Base-by-base conservation (phyloP, 2,888 invertebrate genomes). In the Ectemnius cavifrons region DNA sequence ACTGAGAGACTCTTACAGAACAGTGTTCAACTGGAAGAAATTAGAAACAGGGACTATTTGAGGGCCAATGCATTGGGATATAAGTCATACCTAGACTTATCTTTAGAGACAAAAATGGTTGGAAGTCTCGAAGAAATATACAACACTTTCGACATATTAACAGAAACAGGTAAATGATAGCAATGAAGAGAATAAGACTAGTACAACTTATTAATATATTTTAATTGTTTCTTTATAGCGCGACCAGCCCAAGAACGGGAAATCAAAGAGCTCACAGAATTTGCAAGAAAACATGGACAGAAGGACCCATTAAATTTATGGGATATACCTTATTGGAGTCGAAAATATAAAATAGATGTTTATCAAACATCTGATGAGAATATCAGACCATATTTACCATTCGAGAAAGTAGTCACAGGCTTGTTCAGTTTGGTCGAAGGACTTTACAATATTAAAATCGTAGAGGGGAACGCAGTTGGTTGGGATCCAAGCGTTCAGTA, bases 81-180 rank as follows among this genome's bases (percentile, higher is more conserved):
- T 89, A 93, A 95, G 76, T 94, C 93, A 67, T 98, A 92, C 91
- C 95, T 94, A 0, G 95, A 97, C 52, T 95, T 98, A 95, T 97
- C 96, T 49, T 97, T 98, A 97, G 95, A 96, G 91, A 97, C 97
- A 0, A 98, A 98, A 93, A 95, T 98, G 97, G 97, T 97, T 6
- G 96, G 95, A 8, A 95, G 92, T 78, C 91, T 96, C 14, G 94
- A 95, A 65, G 95, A 95, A 89, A 94, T 98, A 0, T 92, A 95
- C 79, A 92, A 93, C 73, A 93, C 95, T 74, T 92, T 98, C 28
- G 92, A 94, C 66, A 93, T 92, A 77, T 92, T 97, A 47, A 89
- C 95, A 0, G 93, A 94, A 82, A 93, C 92, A 84, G 92, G 92
- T 92, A 86, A 80, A 61, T 47, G 67, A 45, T 64, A 27, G 20